Evolutionary conservation across 2,797 vertebrate species (phyloP), one percentile per base, ranked within the genome.

Genomic region (Amblyraja radiata): DNA sequence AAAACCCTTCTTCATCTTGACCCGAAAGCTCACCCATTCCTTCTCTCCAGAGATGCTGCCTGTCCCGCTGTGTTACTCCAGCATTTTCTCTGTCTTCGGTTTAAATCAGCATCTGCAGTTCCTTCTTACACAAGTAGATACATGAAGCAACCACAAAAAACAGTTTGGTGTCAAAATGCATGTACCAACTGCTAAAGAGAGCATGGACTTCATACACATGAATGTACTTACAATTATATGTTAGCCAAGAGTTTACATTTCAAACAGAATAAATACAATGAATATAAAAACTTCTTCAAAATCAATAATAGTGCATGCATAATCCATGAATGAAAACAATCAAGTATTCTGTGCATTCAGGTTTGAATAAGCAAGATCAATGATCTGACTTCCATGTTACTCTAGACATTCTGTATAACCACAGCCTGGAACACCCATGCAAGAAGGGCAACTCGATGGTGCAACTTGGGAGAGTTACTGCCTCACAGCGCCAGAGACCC

Each of bases 241-340:
- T 63, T 63, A 86, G 28, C 83, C 54, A 61, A 86, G 58, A 2
- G 25, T 61, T 86, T 14, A 63, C 83, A 86, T 63, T 63, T 63
- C 25, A 86, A 86, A 14, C 63, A 10, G 80, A 81, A 54, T 54
- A 86, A 86, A 86, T 86, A 86, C 58, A 86, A 86, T 86, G 58
- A 28, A 86, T 86, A n/a, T 28, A 63, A 63, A n/a, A 86, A 86
- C 61, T 7, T 61, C 6, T 13, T 63, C 21, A 61, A 1, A 10
- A n/a, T 10, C 28, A 86, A n/a, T 63, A 86, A 86, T 63, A 63
- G 39, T 54, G 36, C 54, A 61, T n/a, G 83, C 25, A n/a, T 77
- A 77, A 77, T 32, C 25, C 61, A 25, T 86, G n/a, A 86, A 86
- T 61, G 23, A 46, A 54, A n/a, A 61, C 28, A 86, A 25, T 58